A percentile compares a stretch with the other conserved stretches of the same genome.
phyloP scores from a whole-genome alignment of 2,888 invertebrate genomes.

The Diachrysia chrysitis region DNA sequence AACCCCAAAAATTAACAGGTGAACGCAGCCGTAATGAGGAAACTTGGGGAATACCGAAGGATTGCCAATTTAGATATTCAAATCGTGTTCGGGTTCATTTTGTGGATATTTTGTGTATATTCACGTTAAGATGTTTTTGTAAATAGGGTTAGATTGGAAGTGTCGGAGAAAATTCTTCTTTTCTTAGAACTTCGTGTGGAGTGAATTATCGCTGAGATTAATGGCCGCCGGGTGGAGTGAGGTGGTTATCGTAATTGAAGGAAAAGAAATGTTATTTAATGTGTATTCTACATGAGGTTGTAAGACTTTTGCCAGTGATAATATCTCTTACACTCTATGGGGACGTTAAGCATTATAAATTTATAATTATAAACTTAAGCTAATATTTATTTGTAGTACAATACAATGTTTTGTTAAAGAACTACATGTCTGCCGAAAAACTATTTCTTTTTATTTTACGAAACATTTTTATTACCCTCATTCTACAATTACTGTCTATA shows the following conservation, averaged over 20 bases:
- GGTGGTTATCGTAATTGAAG: constrained; percentile 37
- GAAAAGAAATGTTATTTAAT: constrained; percentile 31
- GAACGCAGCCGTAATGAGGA: constrained; percentile 81
- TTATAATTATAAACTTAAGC: no score
- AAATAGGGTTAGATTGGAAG: constrained; percentile 48
- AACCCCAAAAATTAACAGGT: constrained; percentile 83
- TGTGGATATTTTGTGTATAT: constrained; percentile 68
- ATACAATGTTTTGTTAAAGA: no score
- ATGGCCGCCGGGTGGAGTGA: constrained; percentile 30
- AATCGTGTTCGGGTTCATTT: constrained; percentile 82
- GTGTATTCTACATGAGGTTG: neutral
- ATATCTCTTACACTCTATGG: neutral
- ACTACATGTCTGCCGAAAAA: no score
- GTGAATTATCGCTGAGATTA: constrained; percentile 52
- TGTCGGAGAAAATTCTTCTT: constrained; percentile 34
- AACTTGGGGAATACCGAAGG: constrained; percentile 79
- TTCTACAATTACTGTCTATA: no score
- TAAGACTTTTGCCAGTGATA: neutral
- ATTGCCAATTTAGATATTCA: constrained; percentile 88
- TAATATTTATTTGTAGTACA: no score
- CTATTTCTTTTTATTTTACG: no score
- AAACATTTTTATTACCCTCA: no score
- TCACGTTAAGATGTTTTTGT: constrained; percentile 48
- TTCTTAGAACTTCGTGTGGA: constrained; percentile 31
- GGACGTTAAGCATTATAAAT: no score